A percentile compares a stretch with the other conserved stretches of the same genome.
Evolutionary conservation across 1,140 invertebrate species (phyloP).

Genomic region (Heliconius melpomene): DNA sequence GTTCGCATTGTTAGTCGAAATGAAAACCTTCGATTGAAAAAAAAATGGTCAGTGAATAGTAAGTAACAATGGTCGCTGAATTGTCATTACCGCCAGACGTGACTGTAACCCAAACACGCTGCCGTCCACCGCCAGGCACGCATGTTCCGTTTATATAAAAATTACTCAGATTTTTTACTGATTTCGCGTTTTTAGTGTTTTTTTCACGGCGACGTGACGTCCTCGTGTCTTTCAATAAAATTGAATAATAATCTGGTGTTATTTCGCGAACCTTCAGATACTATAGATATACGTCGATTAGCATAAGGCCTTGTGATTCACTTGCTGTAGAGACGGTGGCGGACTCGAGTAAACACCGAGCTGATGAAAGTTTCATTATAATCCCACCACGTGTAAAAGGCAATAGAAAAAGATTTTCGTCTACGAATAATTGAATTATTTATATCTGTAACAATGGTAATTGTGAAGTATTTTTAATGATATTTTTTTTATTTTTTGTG

Average conservation of each 20-base stretch:
- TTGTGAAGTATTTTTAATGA: slow-evolving; percentile 20
- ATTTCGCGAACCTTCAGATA: slow-evolving; percentile 49
- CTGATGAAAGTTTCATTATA: slow-evolving; percentile 57
- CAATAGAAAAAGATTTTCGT: slow-evolving; percentile 56
- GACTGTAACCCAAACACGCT: slow-evolving; percentile 64
- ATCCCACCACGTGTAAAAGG: slow-evolving; percentile 48
- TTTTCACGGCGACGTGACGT: slow-evolving; percentile 64
- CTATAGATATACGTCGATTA: slow-evolving; percentile 52
- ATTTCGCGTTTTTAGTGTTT: slow-evolving; percentile 56
- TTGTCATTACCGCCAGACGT: slow-evolving; percentile 71
- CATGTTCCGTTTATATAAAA: slow-evolving; percentile 71
- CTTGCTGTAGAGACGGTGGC: slow-evolving; percentile 31
- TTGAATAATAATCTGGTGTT: slow-evolving; percentile 53
- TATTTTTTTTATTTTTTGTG: neutral
- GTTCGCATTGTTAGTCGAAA: slow-evolving; percentile 67
- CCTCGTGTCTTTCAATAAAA: slow-evolving; percentile 51
- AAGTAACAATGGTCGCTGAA: slow-evolving; percentile 70
- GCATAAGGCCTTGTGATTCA: slow-evolving; percentile 57
- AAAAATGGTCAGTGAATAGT: slow-evolving; percentile 63
- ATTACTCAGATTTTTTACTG: slow-evolving; percentile 67
- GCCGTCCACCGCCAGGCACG: slow-evolving; percentile 34
- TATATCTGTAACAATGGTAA: slow-evolving; percentile 38
- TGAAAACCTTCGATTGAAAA: slow-evolving; percentile 63
- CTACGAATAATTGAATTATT: slow-evolving; percentile 50
- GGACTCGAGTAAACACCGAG: slow-evolving; percentile 45